phyloP scores from a whole-genome alignment of 2,113 vertebrate species.

The Numida meleagris region DNA sequence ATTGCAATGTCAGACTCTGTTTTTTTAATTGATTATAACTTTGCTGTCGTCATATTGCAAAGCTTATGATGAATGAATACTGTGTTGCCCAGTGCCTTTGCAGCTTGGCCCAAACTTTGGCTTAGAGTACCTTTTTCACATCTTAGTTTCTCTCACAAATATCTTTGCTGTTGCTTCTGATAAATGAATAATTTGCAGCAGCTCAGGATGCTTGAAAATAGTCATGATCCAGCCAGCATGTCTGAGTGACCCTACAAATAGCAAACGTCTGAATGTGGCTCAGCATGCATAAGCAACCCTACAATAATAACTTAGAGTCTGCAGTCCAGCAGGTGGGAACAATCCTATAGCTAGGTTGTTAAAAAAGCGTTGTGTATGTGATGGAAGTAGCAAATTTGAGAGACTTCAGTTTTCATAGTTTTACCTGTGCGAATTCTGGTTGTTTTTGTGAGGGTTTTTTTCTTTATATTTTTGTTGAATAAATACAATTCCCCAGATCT shows the following conservation, averaged over 20 bases:
- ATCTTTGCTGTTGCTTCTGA: conserved; percentile 44
- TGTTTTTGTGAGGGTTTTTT: neutral
- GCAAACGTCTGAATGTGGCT: conserved; percentile 29
- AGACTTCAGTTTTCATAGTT: neutral
- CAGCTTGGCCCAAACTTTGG: conserved; percentile 30
- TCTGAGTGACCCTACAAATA: conserved; percentile 62
- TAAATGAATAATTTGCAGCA: conserved; percentile 58
- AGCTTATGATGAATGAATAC: conserved; percentile 42
- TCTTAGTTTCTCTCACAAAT: conserved; percentile 51
- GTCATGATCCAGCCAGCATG: conserved; percentile 53
- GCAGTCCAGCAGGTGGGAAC: conserved; percentile 35
- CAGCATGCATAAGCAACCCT: conserved; percentile 49
- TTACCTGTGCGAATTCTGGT: neutral
- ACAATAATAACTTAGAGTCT: conserved; percentile 24
- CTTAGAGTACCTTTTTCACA: conserved; percentile 15
- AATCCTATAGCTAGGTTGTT: conserved; percentile 16
- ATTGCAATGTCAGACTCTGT: conserved; percentile 53
- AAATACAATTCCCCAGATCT: neutral
- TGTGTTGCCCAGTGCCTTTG: neutral
- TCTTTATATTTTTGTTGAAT: neutral
- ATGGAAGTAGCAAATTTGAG: neutral
- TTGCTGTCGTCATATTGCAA: conserved; percentile 20
- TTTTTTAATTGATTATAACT: conserved; percentile 62
- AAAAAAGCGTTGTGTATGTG: conserved; percentile 17
- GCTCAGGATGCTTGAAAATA: conserved; percentile 57